A percentile compares a stretch with the other conserved stretches of the same genome.
These are phyloP conservation scores for Mantis religiosa DNA, from an alignment of 2,888 invertebrate species.

Conservation along the genomic window DNA sequence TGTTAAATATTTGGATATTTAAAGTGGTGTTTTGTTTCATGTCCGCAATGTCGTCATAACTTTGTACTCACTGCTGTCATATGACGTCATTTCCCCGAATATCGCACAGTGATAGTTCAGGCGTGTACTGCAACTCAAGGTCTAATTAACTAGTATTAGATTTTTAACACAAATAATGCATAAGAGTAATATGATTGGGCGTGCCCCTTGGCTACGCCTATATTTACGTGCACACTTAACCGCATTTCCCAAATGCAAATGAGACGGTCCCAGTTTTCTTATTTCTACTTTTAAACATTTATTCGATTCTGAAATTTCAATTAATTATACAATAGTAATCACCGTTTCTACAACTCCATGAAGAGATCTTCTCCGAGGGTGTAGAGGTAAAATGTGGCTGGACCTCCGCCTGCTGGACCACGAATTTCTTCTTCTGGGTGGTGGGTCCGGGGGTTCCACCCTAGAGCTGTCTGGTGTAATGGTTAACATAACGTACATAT, in stretches of 20 bases:
- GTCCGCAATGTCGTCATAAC: background rate
- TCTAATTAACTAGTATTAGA: background rate
- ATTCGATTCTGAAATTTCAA: background rate
- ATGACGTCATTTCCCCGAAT: background rate
- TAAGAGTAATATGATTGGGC: background rate
- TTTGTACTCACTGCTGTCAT: background rate
- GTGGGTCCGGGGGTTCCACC: conserved; percentile 17
- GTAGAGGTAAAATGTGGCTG: background rate
- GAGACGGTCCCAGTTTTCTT: no score
- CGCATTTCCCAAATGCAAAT: no score
- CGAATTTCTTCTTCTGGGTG: conserved; percentile 17
- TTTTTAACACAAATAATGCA: background rate
- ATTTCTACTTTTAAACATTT: background rate
- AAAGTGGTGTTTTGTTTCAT: background rate
- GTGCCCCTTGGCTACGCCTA: background rate
- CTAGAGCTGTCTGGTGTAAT: background rate
- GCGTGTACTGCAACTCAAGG: background rate
- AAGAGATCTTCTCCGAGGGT: conserved; percentile 13
- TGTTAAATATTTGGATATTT: background rate
- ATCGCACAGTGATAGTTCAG: background rate
- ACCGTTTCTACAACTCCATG: conserved; percentile 6
- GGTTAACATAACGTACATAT: background rate
- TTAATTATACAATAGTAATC: background rate
- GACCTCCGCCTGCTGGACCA: conserved; percentile 18
- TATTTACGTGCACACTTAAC: no score